Conservation (phyloP, 2,113 vertebrate species). For the Pseudorectes ferrugineus region DNA sequence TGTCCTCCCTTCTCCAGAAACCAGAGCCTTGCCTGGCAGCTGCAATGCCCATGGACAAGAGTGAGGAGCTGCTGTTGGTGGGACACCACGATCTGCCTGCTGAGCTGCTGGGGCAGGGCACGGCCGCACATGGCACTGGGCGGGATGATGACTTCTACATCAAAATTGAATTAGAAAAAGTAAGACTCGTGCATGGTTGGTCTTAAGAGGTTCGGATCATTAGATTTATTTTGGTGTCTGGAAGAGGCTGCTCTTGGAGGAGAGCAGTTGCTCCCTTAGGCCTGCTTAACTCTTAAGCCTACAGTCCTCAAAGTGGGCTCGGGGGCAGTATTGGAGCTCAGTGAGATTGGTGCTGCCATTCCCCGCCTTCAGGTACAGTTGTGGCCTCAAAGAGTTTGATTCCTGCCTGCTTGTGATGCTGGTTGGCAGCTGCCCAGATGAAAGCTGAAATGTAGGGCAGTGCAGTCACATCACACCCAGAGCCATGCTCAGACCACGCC, state of each 20-base stretch:
- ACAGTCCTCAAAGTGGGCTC: accelerated
- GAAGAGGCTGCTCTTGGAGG: not conserved
- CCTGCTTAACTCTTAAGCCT: not conserved
- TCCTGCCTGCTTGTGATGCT: not conserved
- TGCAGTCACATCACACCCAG: not conserved
- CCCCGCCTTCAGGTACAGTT: not conserved
- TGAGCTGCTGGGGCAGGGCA: constrained; percentile 55
- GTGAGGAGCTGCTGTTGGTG: constrained; percentile 37
- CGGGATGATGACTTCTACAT: not conserved
- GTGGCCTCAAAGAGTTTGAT: not conserved
- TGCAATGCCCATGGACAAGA: not conserved
- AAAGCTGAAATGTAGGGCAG: not conserved
- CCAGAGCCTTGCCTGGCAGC: not conserved
- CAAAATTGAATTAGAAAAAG: not conserved
- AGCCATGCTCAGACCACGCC: accelerated
- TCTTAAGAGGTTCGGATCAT: accelerated
- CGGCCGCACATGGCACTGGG: not conserved
- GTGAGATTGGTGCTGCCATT: not conserved
- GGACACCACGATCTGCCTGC: constrained; percentile 69
- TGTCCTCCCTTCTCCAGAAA: constrained; percentile 29
- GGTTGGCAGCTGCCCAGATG: not conserved
- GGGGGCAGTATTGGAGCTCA: not conserved
- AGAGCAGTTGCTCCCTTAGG: not conserved
- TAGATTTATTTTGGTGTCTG: not conserved
- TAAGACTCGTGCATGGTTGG: not conserved